These are phyloP conservation scores for Cephus nigrinus DNA, from an alignment of 2,888 invertebrate species.

Conservation along the genomic window DNA sequence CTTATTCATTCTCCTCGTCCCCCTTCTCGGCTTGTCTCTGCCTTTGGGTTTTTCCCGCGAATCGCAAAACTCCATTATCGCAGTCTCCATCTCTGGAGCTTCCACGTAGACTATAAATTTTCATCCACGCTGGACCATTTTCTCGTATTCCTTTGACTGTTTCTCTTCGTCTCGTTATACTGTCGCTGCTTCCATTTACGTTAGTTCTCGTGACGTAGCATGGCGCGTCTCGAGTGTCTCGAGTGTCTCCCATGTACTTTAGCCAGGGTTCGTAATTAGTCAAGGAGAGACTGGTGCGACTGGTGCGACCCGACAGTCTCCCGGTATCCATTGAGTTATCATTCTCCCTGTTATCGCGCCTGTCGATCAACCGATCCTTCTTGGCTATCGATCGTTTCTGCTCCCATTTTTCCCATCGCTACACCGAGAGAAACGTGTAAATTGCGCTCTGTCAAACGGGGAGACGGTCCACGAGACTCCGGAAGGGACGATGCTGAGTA, in stretches of 20 bases:
- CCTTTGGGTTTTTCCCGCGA: neutral
- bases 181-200: no score
- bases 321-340: no score
- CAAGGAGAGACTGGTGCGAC: no score
- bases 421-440: constrained; percentile 1
- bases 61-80: constrained; percentile 45
- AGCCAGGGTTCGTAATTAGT: no score
- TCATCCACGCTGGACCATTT: neutral
- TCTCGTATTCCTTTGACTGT: neutral
- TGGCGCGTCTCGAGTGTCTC: no score
- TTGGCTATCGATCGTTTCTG: neutral
- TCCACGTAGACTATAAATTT: neutral
- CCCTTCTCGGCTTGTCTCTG: neutral
- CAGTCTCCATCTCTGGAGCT: constrained; percentile 25
- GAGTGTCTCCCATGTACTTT: no score
- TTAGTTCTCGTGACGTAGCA: no score
- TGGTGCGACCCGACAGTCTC: no score
- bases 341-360: no score
- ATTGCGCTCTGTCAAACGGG: constrained; percentile 9
- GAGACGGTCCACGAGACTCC: constrained; percentile 10
- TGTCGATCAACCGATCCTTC: neutral
- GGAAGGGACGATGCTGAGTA: neutral
- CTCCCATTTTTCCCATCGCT: no score
- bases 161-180: neutral
- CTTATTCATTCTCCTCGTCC: neutral